Conservation (phyloP, 2,888 invertebrate species). For the Chouioia cunea region DNA sequence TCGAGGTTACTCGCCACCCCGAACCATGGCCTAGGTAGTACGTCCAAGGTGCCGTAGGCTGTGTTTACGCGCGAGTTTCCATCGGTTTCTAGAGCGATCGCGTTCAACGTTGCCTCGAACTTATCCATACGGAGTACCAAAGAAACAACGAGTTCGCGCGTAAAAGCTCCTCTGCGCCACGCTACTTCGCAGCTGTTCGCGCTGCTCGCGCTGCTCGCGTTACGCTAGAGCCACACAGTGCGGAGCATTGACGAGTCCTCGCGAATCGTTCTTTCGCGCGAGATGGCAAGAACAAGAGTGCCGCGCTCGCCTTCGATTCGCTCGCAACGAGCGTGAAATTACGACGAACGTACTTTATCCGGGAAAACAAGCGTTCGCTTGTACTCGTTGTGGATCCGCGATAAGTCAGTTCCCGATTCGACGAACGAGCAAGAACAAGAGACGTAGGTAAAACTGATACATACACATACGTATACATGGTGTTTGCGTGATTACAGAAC, state of each 20-base stretch:
- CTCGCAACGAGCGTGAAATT: slow-evolving; percentile 46
- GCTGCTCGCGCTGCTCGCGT: slow-evolving; percentile 39
- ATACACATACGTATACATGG: too few species aligned
- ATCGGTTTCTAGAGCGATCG: slow-evolving; percentile 9
- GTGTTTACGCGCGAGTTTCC: slow-evolving; percentile 16
- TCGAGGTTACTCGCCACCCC: slow-evolving; percentile 63
- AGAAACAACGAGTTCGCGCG: neutral
- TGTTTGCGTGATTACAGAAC: slow-evolving; percentile 53
- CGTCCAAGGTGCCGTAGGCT: too few species aligned
- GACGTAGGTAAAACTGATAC: too few species aligned
- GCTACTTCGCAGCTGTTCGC: slow-evolving; percentile 27
- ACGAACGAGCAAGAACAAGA: too few species aligned
- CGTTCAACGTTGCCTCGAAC: slow-evolving; percentile 1
- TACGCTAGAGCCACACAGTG: slow-evolving; percentile 32
- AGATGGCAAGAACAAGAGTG: neutral
- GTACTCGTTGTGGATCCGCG: neutral
- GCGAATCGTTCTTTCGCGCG: neutral
- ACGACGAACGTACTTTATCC: slow-evolving; percentile 7
- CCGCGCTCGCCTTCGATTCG: slow-evolving; percentile 22
- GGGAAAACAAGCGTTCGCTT: slow-evolving; percentile 5
- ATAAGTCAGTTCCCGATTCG: too few species aligned
- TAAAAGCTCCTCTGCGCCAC: neutral
- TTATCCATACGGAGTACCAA: neutral
- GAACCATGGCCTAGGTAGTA: slow-evolving; percentile 61
- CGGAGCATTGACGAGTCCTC: slow-evolving; percentile 4